Evolutionary conservation across 2,888 invertebrate species (phyloP), one percentile per base, ranked within the genome.

Genomic region (Atethmia centrago): DNA sequence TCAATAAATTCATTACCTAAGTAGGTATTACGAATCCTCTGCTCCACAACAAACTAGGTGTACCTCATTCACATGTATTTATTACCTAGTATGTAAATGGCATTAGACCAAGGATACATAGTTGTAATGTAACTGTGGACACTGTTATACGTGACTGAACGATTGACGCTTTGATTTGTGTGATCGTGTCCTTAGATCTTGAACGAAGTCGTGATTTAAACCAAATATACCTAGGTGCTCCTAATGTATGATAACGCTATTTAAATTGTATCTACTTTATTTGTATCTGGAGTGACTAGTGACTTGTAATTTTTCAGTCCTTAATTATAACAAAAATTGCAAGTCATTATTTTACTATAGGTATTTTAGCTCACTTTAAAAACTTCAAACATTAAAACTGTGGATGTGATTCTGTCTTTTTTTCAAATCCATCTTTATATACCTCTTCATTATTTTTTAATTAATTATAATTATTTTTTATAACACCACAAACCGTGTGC

Each of bases 31-130:
- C 4, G n/a, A 51, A 9, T n/a, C n/a, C n/a, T 51, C 16, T 53
- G 8, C 14, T 10, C 9, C 3, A 16, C 3, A 21, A 42, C 19
- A 61, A 65, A 80, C 67, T 56, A 55, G 19, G 0, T 58, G 28
- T 36, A 64, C 55, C 28, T 66, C 21, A 66, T 70, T 70, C 69
- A 53, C 63, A 47, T 67, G 59, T 59, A 67, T 71, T 40, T 53
- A 67, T 83, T 70, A 66, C 47, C 69, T 7, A 14, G 55, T 73
- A 73, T 55, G 61, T 71, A 75, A 71, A 69, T 71, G 69, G 21
- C 85, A 73, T 84, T 73, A 73, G 59, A 53, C 47, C 61, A 74
- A 82, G 82, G 85, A 71, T 74, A 82, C 61, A 70, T 28, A 42
- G 56, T 75, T 61, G 70, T 73, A 76, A 42, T 28, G 45, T 82